Percentiles rank a stretch among this genome's conserved stretches.
Conservation (phyloP, 2,113 vertebrate genomes). For the Paratilapia polleni region DNA sequence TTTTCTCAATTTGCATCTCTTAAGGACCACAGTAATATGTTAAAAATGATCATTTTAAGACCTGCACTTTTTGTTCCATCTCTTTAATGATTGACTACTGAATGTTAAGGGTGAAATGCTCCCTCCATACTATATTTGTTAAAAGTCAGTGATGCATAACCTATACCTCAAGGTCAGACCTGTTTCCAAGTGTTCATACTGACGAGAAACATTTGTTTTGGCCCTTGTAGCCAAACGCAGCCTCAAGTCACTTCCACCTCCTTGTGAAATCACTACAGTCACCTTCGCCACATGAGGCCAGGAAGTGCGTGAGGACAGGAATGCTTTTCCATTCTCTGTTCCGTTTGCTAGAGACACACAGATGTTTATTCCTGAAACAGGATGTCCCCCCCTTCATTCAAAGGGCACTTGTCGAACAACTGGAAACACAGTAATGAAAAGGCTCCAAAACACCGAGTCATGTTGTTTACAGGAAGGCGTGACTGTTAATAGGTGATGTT, state of each 20-base stretch:
- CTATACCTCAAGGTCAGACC: no score
- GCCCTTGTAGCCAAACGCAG: not conserved
- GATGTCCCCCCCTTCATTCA: slow-evolving; percentile 67
- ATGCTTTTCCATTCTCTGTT: slow-evolving; percentile 47
- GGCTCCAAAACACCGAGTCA: slow-evolving; percentile 58
- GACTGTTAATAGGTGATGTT: slow-evolving; percentile 53
- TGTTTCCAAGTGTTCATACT: no score
- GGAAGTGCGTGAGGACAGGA: slow-evolving; percentile 68
- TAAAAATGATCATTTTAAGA: no score
- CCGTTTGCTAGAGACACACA: slow-evolving; percentile 43
- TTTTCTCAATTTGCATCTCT: not conserved
- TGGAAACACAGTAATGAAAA: slow-evolving; percentile 60
- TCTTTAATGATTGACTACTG: no score
- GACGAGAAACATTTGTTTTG: not conserved
- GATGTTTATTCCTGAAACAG: slow-evolving; percentile 78
- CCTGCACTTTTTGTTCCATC: no score
- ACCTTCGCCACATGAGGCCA: slow-evolving; percentile 48
- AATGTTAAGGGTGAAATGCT: no score
- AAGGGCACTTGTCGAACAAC: slow-evolving; percentile 42
- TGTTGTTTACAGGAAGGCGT: slow-evolving; percentile 75
- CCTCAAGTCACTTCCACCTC: slow-evolving; percentile 35
- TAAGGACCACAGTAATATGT: not conserved
- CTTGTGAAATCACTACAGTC: slow-evolving; percentile 33
- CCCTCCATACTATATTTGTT: no score
- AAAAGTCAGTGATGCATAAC: no score